A percentile compares a stretch with the other conserved stretches of the same genome.
Evolutionary conservation across 2,797 vertebrate genomes (phyloP).

Genomic region (Lepus townsendii): DNA sequence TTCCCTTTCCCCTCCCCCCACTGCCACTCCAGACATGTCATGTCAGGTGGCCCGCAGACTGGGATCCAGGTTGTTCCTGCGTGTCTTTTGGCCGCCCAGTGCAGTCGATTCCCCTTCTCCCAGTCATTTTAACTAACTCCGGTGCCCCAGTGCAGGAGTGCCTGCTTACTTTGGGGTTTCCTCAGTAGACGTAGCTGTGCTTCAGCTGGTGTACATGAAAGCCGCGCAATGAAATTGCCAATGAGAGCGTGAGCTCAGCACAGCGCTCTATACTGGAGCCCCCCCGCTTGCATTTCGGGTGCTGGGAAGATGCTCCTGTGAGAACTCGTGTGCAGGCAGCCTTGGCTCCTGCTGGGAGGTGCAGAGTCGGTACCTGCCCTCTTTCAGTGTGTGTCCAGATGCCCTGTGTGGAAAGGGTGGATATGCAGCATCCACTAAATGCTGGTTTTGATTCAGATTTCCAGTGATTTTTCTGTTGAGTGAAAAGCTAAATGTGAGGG

Average conservation of each 20-base stretch:
- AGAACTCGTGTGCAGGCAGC: neutral
- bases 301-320: neutral
- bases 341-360: neutral
- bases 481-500: neutral
- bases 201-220: neutral
- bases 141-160: neutral
- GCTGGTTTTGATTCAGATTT: neutral
- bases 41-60: neutral
- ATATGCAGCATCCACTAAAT: neutral
- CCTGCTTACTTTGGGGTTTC: neutral
- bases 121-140: neutral
- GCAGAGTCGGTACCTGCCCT: neutral
- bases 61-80: neutral
- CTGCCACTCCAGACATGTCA: neutral
- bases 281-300: neutral
- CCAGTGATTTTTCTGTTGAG: constrained; percentile 22
- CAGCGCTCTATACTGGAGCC: neutral
- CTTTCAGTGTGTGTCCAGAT: neutral
- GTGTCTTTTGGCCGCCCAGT: neutral
- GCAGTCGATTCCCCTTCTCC: neutral
- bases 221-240: neutral
- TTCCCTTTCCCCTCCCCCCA: neutral
- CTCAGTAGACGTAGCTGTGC: neutral
- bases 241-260: neutral
- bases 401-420: neutral